Base-by-base conservation (phyloP, 2,797 vertebrate species). In the Myiothlypis chrysogaster region DNA sequence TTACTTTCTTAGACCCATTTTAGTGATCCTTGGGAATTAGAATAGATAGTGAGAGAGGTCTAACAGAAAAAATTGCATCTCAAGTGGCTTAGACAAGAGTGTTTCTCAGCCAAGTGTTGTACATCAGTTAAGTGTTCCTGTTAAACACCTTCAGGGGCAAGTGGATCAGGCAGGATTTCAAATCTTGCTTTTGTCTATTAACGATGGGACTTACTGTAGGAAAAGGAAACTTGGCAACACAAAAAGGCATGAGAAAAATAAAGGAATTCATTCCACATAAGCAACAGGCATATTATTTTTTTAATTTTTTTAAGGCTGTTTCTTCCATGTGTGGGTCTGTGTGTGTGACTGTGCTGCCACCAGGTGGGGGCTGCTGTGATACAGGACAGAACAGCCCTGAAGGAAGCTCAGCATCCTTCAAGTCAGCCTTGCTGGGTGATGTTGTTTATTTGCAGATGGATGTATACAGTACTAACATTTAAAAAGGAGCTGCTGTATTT, bases 331-430 rank as follows among this genome's bases (percentile, higher is more conserved):
- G 10, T 24, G 4, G 5, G 12, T 37, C 9, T 44, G 59, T 94
- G 65, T 2, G 0, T 87, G 60, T 44, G 65, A 35, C 20, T 63
- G 61, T 93, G 85, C 75, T 95, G 93, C 96, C 97, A 95, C 50
- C 97, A 90, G 55, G 44, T 81, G 97, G 57, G 27, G 6, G 20
- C 59, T 77, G 64, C 41, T 56, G 44, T 34, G n/a, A 41, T 16
- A 15, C 0, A 0, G 21, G 52, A 49, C 6, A 69, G 41, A 8
- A 57, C 13, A 53, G 44, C 8, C 41, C 44, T 41, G 32, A 30
- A 83, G 61, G 56, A 71, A 86, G 50, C 5, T 6, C 39, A 21
- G 37, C 25, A 41, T 61, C 19, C 57, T 44, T 27, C 24, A 64
- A n/a, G 24, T 49, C 27, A 70, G n/a, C 34, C 52, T 55, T 83